Evolutionary conservation across 2,888 invertebrate genomes (phyloP).

Genomic region (Amblyjoppa fuscipennis): DNA sequence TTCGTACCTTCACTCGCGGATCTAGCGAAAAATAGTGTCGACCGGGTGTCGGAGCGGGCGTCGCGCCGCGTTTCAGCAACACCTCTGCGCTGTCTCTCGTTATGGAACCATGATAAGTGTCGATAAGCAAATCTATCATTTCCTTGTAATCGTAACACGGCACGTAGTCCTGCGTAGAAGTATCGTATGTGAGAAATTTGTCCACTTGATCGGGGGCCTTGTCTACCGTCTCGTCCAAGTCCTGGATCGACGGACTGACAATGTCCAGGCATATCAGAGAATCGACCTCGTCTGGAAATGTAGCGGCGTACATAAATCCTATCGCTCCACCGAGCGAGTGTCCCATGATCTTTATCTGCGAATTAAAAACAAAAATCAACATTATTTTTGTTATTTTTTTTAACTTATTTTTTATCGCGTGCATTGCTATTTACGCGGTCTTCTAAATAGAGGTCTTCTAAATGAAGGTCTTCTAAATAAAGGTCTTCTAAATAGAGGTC

Average conservation of each 20-base stretch:
- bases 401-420: too few relatives aligned
- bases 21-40: constrained; percentile 90
- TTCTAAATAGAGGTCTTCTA: too few relatives aligned
- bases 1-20: constrained; percentile 88
- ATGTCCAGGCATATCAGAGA: constrained; percentile 92
- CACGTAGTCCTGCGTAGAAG: constrained; percentile 87
- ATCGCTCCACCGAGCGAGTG: constrained; percentile 93
- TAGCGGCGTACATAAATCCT: constrained; percentile 92
- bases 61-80: constrained; percentile 92
- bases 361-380: background rate
- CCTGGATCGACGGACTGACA: constrained; percentile 90
- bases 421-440: too few relatives aligned
- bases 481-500: too few relatives aligned
- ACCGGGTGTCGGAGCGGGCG: constrained; percentile 86
- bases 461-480: too few relatives aligned
- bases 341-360: constrained; percentile 88
- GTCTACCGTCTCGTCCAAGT: constrained; percentile 86
- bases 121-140: constrained; percentile 91
- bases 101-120: constrained; percentile 91
- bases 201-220: constrained; percentile 88
- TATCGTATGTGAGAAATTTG: constrained; percentile 91
- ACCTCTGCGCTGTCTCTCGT: constrained; percentile 90
- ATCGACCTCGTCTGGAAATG: constrained; percentile 90
- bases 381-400: background rate
- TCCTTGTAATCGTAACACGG: constrained; percentile 92